Percentiles rank a stretch among this genome's conserved stretches.
phyloP scores from a whole-genome alignment of 1,140 invertebrate species.

The Drosophila rhopaloa region DNA sequence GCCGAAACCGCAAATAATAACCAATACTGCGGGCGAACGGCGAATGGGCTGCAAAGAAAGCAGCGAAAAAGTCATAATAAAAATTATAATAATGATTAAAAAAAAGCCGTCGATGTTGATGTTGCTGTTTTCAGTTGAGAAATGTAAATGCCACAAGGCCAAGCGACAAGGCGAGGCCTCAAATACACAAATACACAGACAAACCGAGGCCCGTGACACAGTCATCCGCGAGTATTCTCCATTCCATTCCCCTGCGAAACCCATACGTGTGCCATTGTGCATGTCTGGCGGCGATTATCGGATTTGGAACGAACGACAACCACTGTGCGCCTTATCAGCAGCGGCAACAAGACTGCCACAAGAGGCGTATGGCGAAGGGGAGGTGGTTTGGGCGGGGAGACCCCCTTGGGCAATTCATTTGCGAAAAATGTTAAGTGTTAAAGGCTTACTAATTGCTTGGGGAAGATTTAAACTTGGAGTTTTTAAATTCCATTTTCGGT shows the following conservation, averaged over 20 bases:
- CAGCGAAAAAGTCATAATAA: conserved; percentile 68
- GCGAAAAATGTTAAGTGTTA: no score
- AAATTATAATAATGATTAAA: conserved; percentile 80
- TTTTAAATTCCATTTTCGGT: no score
- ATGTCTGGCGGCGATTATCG: conserved; percentile 55
- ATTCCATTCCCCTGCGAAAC: conserved; percentile 1
- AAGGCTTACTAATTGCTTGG: no score
- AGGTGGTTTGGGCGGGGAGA: neutral
- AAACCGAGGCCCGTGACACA: conserved; percentile 75
- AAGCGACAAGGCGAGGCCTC: conserved; percentile 82
- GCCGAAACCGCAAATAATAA: conserved; percentile 57
- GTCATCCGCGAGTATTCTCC: conserved; percentile 55
- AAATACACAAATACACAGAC: conserved; percentile 45
- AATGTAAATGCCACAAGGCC: conserved; percentile 83
- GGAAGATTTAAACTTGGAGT: no score
- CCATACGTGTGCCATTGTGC: conserved; percentile 36
- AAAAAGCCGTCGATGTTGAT: conserved; percentile 38
- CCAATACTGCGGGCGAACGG: conserved; percentile 31
- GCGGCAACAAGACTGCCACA: neutral
- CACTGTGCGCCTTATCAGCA: conserved; percentile 50
- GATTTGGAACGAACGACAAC: conserved; percentile 33
- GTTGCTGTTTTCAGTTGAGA: conserved; percentile 63
- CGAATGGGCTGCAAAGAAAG: conserved; percentile 59
- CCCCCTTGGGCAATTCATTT: neutral
- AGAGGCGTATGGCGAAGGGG: neutral